These are phyloP conservation scores for Macroramphosus scolopax DNA, from an alignment of 2,797 vertebrate species.

Conservation along the genomic window DNA sequence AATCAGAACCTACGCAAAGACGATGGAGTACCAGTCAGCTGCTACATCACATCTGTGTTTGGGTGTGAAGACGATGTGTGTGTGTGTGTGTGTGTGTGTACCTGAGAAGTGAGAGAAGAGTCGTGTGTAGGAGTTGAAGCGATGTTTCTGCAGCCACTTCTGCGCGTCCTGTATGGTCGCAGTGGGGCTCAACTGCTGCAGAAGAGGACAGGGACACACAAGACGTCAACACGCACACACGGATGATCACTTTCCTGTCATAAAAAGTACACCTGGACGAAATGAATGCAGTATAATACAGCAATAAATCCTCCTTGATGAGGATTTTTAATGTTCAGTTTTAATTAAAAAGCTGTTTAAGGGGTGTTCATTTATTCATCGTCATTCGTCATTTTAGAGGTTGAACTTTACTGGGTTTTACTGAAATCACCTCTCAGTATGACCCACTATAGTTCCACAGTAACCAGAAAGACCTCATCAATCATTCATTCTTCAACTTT, in stretches of 20 bases:
- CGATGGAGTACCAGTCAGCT: neutral
- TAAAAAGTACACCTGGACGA: no score
- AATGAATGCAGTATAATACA: no score
- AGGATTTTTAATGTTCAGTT: no score
- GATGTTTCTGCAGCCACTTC: constrained; percentile 91
- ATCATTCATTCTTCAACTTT: neutral
- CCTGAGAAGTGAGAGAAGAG: constrained; percentile 96
- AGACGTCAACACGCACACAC: neutral
- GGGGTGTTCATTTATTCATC: no score
- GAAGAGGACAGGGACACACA: constrained; percentile 1
- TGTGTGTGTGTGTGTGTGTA: constrained; percentile 25
- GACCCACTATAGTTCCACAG: no score
- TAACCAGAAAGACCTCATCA: neutral
- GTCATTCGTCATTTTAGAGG: no score
- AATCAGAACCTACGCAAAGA: constrained; percentile 85
- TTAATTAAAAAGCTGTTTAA: no score
- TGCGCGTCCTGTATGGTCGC: constrained; percentile 91
- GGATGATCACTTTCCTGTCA: no score
- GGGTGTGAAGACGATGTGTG: neutral
- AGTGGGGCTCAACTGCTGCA: constrained; percentile 87
- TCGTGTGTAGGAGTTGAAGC: constrained; percentile 87
- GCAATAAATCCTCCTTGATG: no score
- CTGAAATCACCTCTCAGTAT: no score
- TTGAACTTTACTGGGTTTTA: no score
- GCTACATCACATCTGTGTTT: neutral